Conservation (phyloP, 2,113 vertebrate genomes). For the Tragelaphus scriptus region DNA sequence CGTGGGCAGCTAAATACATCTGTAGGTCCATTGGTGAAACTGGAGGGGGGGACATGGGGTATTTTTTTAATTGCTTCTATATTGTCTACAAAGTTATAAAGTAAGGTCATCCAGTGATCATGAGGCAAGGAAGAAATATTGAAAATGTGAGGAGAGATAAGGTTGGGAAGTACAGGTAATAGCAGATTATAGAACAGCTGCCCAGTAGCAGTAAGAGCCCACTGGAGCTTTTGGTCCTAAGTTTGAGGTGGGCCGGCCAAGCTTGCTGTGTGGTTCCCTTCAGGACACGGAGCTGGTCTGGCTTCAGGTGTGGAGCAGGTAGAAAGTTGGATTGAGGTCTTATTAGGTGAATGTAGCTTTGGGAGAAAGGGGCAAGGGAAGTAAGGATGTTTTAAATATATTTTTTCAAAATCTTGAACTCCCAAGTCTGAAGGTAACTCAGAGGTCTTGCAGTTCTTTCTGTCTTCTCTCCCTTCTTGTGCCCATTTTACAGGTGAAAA, state of each 20-base stretch:
- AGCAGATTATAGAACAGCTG: not conserved
- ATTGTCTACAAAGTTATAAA: not conserved
- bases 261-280: not conserved
- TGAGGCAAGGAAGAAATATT: not conserved
- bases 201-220: not conserved
- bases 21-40: not conserved
- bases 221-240: not conserved
- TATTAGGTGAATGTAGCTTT: not conserved
- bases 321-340: not conserved
- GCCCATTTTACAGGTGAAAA: not conserved
- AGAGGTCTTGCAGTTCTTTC: not conserved
- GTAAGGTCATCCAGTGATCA: not conserved
- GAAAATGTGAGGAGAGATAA: not conserved
- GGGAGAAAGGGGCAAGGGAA: not conserved
- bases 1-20: fast-evolving
- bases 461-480: not conserved
- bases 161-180: not conserved
- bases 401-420: not conserved
- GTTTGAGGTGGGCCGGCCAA: not conserved
- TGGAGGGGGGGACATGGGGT: not conserved
- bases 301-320: not conserved
- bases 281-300: not conserved
- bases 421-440: not conserved
- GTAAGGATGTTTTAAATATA: not conserved
- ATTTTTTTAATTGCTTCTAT: not conserved